Evolutionary conservation across 2,888 invertebrate species (phyloP).

Genomic region (Amiota mariae): DNA sequence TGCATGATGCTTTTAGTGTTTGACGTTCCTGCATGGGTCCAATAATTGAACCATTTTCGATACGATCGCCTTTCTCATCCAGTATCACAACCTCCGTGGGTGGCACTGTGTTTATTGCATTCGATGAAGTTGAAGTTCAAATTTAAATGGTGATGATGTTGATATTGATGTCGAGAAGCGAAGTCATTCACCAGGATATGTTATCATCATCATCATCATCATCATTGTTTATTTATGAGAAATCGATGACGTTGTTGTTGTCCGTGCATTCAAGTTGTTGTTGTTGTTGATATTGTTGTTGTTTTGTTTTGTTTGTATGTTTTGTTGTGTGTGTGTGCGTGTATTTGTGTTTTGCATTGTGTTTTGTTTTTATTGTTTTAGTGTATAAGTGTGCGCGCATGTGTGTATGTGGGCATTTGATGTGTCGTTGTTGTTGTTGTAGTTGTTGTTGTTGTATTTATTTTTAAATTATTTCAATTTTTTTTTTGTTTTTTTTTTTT

Average conservation of each 20-base stretch:
- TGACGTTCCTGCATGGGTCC: constrained; percentile 73
- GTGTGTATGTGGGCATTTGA: constrained; percentile 20
- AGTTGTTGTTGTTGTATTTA: constrained; percentile 39
- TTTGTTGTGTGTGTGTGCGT: constrained; percentile 35
- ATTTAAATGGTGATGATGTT: not conserved
- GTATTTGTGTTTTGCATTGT: constrained; percentile 9
- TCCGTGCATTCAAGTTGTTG: constrained; percentile 30
- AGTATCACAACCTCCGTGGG: constrained; percentile 84
- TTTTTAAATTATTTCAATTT: constrained; percentile 27
- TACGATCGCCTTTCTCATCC: constrained; percentile 78
- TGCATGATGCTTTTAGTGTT: constrained; percentile 69
- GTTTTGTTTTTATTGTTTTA: constrained; percentile 19
- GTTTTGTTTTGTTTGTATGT: constrained; percentile 16
- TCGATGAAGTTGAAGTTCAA: constrained; percentile 8
- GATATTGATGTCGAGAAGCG: not conserved
- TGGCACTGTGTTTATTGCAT: constrained; percentile 77
- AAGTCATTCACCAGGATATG: too few relatives aligned
- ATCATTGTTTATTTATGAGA: not conserved
- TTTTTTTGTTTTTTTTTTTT: constrained; percentile 35
- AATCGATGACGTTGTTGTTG: constrained; percentile 20
- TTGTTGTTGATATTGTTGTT: constrained; percentile 30
- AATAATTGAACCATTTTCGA: constrained; percentile 76
- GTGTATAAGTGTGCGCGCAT: constrained; percentile 21
- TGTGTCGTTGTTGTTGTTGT: constrained; percentile 38
- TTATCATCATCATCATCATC: not conserved